Base-by-base conservation (phyloP, 1,140 invertebrate genomes). In the Plectus sambesii region DNA sequence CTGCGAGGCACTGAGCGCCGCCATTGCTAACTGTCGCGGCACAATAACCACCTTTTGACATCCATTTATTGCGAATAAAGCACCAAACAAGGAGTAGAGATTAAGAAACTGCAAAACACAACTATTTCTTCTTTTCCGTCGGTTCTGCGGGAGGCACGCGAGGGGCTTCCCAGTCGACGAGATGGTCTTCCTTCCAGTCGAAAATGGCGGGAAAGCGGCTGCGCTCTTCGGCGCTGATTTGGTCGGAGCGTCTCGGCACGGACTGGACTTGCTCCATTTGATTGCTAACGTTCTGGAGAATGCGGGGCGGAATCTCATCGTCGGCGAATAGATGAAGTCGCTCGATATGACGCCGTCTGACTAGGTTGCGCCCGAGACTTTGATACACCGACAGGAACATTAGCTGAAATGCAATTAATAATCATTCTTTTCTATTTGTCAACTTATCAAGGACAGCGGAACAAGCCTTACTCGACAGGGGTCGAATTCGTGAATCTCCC, bases 291-390 rank as follows among this genome's bases (percentile, higher is more conserved):
- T 67, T 67, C 30, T 52, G 43, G 8, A 42, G 25, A 5, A 67
- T 43, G 42, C 63, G 60, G 25, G 60, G 57, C 22, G 64, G 66
- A 35, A 67, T 55, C 20, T 69, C 63, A 12, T 19, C 29, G 30
- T 67, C 64, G n/a, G 64, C 43, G 27, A 67, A 67, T 9, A 69
- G 47, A 47, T 67, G 64, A n/a, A 67, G 46, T 30, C 66, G 63
- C 43, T 62, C 51, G 20, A 63, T 56, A 17, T 51, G 52, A 2
- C 29, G 30, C 30, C 64, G 42, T 23, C 60, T 51, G 8, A 60
- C 25, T 4, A 55, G 23, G 39, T 47, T 55, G 27, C 49, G 54
- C 8, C 62, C 61, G 1, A 64, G 45, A 1, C 46, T 50, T 39
- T 55, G 15, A 36, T 63, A 60, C 19, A 37, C 15, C 36, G 44